Percentiles rank a stretch among this genome's conserved stretches.
Evolutionary conservation across 2,888 invertebrate genomes (phyloP).

Genomic region (Eupithecia abbreviata): DNA sequence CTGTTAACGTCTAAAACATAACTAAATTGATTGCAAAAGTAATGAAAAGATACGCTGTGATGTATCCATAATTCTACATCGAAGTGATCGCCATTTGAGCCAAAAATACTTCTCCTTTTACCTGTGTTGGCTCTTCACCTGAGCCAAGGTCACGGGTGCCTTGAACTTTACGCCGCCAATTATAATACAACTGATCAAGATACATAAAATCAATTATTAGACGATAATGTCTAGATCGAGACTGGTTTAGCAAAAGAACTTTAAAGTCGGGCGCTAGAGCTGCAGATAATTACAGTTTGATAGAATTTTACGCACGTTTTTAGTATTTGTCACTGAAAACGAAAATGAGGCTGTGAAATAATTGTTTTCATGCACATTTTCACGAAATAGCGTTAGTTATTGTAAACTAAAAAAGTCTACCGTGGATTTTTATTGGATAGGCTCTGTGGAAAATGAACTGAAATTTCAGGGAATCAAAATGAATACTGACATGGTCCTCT

Average conservation of each 20-base stretch:
- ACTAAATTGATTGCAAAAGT: background rate
- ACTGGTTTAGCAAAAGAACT: conserved; percentile 1
- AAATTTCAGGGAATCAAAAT: background rate
- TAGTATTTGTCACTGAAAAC: background rate
- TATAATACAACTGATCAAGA: conserved; percentile 11
- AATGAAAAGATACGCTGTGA: background rate
- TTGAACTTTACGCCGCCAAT: conserved; percentile 27
- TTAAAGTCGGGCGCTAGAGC: background rate
- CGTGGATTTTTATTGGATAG: too few species aligned
- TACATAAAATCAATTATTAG: background rate
- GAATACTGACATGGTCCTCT: background rate
- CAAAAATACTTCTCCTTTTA: conserved; percentile 11
- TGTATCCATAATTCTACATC: background rate
- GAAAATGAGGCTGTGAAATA: background rate
- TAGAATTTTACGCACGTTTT: background rate
- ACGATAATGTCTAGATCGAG: background rate
- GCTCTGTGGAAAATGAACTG: background rate
- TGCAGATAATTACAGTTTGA: background rate
- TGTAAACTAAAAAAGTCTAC: background rate
- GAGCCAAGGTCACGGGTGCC: conserved; percentile 27
- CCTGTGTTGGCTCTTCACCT: background rate
- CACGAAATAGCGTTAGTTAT: background rate
- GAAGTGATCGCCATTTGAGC: background rate
- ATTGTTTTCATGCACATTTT: background rate
- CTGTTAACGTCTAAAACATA: background rate